Conservation (phyloP, 30 jellyfish, hydroid and myxozoan genomes). For the Nemopilema nomurai region DNA sequence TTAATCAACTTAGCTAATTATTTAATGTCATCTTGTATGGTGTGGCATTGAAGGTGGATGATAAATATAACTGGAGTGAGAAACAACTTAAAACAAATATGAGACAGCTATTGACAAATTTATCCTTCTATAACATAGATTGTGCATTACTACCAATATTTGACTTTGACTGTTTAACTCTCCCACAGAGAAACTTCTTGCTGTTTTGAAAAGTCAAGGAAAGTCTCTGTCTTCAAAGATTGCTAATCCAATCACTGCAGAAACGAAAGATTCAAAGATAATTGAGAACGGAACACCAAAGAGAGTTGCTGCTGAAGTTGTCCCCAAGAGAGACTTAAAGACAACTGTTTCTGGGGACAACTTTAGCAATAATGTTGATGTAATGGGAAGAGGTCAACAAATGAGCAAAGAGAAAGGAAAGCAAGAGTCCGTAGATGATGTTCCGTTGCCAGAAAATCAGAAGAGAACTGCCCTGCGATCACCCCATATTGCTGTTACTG, state of each 20-base stretch:
- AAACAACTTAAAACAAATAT: no score
- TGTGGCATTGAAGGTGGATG: no score
- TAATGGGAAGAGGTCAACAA: background rate
- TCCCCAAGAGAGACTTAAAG: background rate
- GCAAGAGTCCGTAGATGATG: slow-evolving; percentile 8
- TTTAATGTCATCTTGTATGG: no score
- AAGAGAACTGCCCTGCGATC: slow-evolving; percentile 42
- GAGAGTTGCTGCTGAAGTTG: background rate
- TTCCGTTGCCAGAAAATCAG: slow-evolving; percentile 40
- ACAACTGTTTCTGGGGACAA: background rate
- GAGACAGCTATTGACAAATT: no score
- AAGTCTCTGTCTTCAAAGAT: background rate
- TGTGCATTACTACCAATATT: no score
- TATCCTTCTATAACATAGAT: no score
- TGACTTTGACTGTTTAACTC: background rate
- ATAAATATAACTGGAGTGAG: no score
- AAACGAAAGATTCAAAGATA: background rate
- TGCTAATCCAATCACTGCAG: background rate
- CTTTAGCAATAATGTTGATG: background rate
- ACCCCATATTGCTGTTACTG: slow-evolving; percentile 62
- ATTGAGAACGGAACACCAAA: slow-evolving; percentile 2
- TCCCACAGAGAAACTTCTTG: slow-evolving; percentile 19
- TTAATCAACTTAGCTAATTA: no score
- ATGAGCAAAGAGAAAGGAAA: background rate
- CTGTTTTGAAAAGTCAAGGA: slow-evolving; percentile 29